Conservation (phyloP, 2,888 invertebrate species). For the Acanthosepion esculentum region DNA sequence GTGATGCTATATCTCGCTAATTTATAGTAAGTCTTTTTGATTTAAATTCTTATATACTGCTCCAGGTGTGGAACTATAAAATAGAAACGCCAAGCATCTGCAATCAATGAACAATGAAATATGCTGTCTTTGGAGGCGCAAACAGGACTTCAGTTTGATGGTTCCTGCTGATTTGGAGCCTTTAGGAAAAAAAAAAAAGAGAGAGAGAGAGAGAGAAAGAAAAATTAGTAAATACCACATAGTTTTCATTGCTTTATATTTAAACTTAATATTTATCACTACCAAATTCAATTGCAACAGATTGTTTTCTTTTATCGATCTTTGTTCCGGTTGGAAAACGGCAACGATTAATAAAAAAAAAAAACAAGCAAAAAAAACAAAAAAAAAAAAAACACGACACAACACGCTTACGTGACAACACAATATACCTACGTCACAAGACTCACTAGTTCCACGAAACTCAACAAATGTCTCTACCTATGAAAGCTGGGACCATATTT, state of each 20-base stretch:
- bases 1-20: neutral
- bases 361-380: too few relatives aligned
- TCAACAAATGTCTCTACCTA: too few relatives aligned
- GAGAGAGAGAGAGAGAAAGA: neutral
- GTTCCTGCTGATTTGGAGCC: neutral
- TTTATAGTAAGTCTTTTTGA: neutral
- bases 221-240: neutral
- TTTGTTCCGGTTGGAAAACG: too few relatives aligned
- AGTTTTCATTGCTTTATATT: neutral
- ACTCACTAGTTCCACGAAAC: too few relatives aligned
- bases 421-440: too few relatives aligned
- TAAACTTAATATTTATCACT: neutral
- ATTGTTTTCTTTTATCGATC: neutral
- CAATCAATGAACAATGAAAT: neutral
- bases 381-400: too few relatives aligned
- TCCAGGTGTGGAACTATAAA: too few relatives aligned
- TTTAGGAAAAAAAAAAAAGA: neutral
- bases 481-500: too few relatives aligned
- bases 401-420: too few relatives aligned
- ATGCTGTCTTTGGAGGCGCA: neutral
- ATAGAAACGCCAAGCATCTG: too few relatives aligned
- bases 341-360: too few relatives aligned
- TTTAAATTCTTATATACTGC: too few relatives aligned
- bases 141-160: neutral
- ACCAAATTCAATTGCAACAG: neutral